Evolutionary conservation across 2,113 vertebrate species (phyloP).

Genomic region (Bolborhynchus lineola): DNA sequence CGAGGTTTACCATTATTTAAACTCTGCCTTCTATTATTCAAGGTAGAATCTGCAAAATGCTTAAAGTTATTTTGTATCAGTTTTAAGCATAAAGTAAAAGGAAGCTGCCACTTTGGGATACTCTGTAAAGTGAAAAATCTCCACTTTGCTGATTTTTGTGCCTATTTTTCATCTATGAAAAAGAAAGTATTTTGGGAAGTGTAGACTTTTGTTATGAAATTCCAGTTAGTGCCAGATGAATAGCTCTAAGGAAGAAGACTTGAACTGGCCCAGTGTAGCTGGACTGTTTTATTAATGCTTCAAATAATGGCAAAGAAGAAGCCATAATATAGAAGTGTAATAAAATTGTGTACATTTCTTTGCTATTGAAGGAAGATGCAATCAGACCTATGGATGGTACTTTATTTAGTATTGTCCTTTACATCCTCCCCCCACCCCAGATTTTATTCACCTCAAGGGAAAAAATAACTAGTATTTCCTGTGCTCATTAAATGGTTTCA

Average conservation of each 20-base stretch:
- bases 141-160: not conserved
- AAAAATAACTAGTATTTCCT: not conserved
- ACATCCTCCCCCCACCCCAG: rapidly evolving
- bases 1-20: not conserved
- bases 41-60: not conserved
- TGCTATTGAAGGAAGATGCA: not conserved
- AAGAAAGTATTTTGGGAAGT: not conserved
- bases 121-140: not conserved
- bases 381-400: rapidly evolving
- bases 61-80: not conserved
- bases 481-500: not conserved
- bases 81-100: not conserved
- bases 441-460: not conserved
- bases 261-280: not conserved
- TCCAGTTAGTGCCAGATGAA: not conserved
- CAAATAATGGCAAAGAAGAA: not conserved
- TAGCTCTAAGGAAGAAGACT: not conserved
- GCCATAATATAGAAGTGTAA: not conserved
- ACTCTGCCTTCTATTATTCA: not conserved
- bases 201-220: not conserved
- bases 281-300: not conserved
- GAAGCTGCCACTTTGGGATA: not conserved
- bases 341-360: not conserved
- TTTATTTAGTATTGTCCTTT: not conserved
- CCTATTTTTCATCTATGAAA: not conserved